Conservation (phyloP, 2,113 vertebrate species). For the Martes martes region DNA sequence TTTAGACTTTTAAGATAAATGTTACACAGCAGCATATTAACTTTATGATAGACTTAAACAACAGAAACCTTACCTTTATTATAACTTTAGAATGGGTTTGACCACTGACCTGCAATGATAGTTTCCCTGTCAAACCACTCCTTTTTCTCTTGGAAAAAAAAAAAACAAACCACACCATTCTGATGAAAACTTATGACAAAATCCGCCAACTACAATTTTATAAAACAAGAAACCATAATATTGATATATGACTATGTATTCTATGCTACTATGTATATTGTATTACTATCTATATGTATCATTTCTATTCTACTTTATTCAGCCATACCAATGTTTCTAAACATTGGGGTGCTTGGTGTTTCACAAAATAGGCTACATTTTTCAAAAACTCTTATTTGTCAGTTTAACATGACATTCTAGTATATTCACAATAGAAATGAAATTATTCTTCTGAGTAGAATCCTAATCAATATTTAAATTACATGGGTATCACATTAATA, state of each 20-base stretch:
- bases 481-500: background rate
- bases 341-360: background rate
- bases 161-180: background rate
- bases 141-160: background rate
- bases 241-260: background rate
- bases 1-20: background rate
- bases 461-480: background rate
- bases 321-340: background rate
- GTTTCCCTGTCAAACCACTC: background rate
- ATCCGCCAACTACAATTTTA: background rate
- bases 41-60: background rate
- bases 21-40: background rate
- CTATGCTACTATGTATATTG: background rate
- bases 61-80: background rate
- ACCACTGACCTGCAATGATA: background rate
- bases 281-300: background rate
- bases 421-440: background rate
- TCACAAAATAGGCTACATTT: background rate
- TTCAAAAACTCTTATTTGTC: background rate
- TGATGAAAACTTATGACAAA: conserved; percentile 3
- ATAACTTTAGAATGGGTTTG: background rate
- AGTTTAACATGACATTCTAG: background rate
- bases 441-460: background rate
- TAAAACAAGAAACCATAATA: background rate
- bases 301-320: background rate